Evolutionary conservation across 2,888 invertebrate genomes (phyloP).

Genomic region (Pocota personata): DNA sequence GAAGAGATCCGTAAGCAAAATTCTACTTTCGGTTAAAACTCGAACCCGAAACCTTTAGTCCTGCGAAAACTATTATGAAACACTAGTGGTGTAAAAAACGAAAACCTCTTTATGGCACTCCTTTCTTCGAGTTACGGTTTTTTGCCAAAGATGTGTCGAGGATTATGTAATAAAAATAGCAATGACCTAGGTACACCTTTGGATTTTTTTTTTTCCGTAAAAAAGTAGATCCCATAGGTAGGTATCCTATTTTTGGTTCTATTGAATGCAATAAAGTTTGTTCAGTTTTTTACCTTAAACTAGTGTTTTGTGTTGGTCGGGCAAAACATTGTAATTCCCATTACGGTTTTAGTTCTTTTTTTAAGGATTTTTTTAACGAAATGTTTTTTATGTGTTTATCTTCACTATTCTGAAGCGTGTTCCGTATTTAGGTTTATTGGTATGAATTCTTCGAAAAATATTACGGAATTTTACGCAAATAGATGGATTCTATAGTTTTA

Average conservation of each 20-base stretch:
- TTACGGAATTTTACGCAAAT: no score
- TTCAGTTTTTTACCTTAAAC: neutral
- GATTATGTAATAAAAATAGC: constrained; percentile 5
- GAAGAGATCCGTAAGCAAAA: neutral
- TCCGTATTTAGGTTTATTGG: no score
- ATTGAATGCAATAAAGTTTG: neutral
- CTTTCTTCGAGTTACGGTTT: neutral
- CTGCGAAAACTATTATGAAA: neutral
- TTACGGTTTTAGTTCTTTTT: neutral
- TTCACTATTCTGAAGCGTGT: no score
- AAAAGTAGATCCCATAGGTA: neutral
- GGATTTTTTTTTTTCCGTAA: neutral
- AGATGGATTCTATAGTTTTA: no score
- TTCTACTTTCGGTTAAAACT: constrained; percentile 13
- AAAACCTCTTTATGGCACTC: constrained; percentile 22
- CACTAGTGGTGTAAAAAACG: neutral
- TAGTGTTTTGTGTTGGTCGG: neutral
- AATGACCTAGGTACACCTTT: neutral
- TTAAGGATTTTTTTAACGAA: neutral
- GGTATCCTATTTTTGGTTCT: neutral
- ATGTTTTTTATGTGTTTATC: no score
- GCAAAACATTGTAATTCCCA: neutral
- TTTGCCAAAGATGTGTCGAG: neutral
- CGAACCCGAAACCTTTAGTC: neutral
- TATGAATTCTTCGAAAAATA: no score